Evolutionary conservation across 2,888 invertebrate genomes (phyloP), one percentile per base, ranked within the genome.

Genomic region (Troides aeacus): DNA sequence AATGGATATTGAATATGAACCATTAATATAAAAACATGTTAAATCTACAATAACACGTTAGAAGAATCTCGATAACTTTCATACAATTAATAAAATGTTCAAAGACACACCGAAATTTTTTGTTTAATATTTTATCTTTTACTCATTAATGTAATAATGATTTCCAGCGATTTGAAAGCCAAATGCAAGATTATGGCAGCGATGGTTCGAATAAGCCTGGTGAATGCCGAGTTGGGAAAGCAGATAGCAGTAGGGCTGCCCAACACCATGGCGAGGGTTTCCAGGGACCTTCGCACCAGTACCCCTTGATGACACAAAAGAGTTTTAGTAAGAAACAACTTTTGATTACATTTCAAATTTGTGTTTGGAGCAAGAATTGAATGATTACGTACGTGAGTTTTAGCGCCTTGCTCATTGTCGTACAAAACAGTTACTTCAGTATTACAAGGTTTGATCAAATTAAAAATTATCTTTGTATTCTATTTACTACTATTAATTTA

Each of bases 161-260:
- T 63, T 81, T 80, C 15, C 76, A 87, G 87, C 78, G 72, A 77
- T 76, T 79, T 76, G 71, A 79, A 72, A 87, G 84, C 83, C 89
- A 85, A 87, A 92, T 92, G 92, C 92, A 91, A 91, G 92, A 92
- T 79, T 90, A 90, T 92, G 92, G 87, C 81, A 83, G 84, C 77
- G 82, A 84, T 59, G 82, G 80, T 72, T 82, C 90, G 72, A 89
- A 77, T 78, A 89, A 90, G 81, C 76, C 84, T 74, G 86, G 84
- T 77, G 89, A 89, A 72, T 85, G 83, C 77, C 85, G 85, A 69
- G 89, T 88, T 21, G 77, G 78, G 18, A 77, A 78, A 46, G 62
- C 71, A 58, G 79, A 81, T 46, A 83, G 83, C 6, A 80, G 79
- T 53, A 78, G 84, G 64, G 87, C 87, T 18, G 73, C 77, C 23